A percentile compares a stretch with the other conserved stretches of the same genome.
phyloP scores from a whole-genome alignment of 1,140 invertebrate genomes.

The Dendroctonus ponderosae region DNA sequence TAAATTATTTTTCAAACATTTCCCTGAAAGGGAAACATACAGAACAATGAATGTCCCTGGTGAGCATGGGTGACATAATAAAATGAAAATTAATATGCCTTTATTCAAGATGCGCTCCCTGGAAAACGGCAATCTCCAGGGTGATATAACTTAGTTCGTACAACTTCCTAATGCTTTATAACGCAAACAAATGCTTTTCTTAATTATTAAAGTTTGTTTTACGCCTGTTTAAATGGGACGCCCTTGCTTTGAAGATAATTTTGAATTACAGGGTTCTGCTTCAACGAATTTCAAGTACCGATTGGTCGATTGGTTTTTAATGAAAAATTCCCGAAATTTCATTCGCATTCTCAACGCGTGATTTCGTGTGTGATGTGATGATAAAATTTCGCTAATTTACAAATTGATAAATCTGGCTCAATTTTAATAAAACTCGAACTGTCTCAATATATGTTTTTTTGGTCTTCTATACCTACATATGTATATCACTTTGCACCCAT shows the following conservation, averaged over 20 bases:
- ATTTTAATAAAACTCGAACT: no score
- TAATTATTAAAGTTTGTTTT: conserved; percentile 31
- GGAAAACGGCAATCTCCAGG: conserved; percentile 22
- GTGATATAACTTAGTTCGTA: conserved; percentile 20
- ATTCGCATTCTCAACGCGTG: no score
- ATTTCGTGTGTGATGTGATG: no score
- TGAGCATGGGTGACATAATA: conserved; percentile 2
- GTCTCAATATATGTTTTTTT: no score
- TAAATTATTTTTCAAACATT: background rate
- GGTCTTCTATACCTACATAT: no score
- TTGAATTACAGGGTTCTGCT: background rate
- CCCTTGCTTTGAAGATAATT: conserved; percentile 12
- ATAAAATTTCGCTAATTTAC: no score
- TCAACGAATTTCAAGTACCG: no score
- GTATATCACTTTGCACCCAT: no score
- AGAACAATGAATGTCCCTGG: no score
- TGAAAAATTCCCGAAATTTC: no score
- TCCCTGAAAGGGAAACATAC: background rate
- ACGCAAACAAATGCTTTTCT: conserved; percentile 25
- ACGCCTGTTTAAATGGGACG: conserved; percentile 24
- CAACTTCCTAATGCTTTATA: conserved; percentile 27
- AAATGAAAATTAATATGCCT: conserved; percentile 24
- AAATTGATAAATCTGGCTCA: no score
- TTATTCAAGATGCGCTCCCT: conserved; percentile 6
- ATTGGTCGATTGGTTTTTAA: no score